Evolutionary conservation across 2,113 vertebrate species (phyloP), one percentile per base, ranked within the genome.

Genomic region (Bombycilla garrulus): DNA sequence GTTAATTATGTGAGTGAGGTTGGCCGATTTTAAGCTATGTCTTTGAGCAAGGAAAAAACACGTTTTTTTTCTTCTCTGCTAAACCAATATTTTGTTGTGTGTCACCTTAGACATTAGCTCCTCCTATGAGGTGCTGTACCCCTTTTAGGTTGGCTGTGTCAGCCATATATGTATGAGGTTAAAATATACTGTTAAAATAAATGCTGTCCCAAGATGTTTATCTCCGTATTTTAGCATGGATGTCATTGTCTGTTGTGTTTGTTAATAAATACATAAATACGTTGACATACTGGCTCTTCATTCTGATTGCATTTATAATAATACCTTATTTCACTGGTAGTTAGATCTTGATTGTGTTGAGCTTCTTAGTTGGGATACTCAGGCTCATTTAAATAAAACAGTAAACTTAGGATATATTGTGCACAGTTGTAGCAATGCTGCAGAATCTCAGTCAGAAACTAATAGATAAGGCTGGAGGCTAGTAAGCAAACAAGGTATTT

Each of bases 381-480:
- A 83, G 42, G 62, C 28, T 60, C n/a, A 47, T 97, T 96, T 93
- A 95, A 96, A 95, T 92, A 84, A 95, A 95, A 42, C 45, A 38
- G 88, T 80, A 76, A 35, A 87, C 84, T 97, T 95, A 69, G 85
- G 70, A 58, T 91, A 56, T 62, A 2, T 83, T 97, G 76, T 83
- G 40, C 54, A 83, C 53, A 86, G 69, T 29, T 77, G 56, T 45
- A 90, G 81, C 84, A 92, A 54, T 58, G 78, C 54, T 77, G 45
- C 44, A 56, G 67, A 71, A 77, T 70, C 48, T 81, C 69, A 58
- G 84, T n/a, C 66, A 76, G 84, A 56, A 93, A 87, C 44, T 69
- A 82, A 81, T 91, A 51, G 28, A 5, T 86, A 65, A 94, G 88
- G 71, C 88, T 92, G 67, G 92, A 84, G 62, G 50, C 76, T 87